Evolutionary conservation across 1,140 invertebrate species (phyloP), one percentile per base, ranked within the genome.

Genomic region (Aphelenchoides besseyi): DNA sequence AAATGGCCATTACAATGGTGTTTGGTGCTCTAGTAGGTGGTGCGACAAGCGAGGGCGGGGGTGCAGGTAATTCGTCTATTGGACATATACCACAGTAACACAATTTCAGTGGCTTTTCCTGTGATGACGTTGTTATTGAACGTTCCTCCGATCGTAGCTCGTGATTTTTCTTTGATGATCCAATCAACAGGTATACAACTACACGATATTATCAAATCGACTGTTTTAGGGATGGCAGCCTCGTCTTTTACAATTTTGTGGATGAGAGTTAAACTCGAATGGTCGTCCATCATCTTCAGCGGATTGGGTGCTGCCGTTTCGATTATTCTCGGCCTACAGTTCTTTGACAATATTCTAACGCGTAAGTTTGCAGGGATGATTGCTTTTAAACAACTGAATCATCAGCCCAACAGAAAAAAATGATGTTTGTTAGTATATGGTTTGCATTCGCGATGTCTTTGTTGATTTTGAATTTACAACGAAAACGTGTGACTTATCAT

Each of bases 141-240:
- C n/a, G 67, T 82, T 28, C 23, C 59, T 3, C 73, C 80, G 35
- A 59, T 29, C 9, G 54, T 79, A 12, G 81, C 81, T 26, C 35
- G 80, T n/a, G 80, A 82, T 62, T 83, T 81, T 52, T 76, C 75
- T n/a, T 57, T 82, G 32, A 79, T 83, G 79, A 78, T 82, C 12
- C 80, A 82, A 70, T 66, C 63, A 35, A 55, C 62, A 41, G 75
- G 75, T 75, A 70, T 29, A 48, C 2, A 16, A 29, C 33, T 68
- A 69, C 70, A 2, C 2, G 23, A 1, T 73, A 29, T 71, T 12
- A 18, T 71, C 23, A 61, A 28, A n/a, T 70, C 12, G 18, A 67
- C 12, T 69, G 3, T 26, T 69, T 59, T 16, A 62, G n/a, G 64
- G 37, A 62, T 68, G 28, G 64, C 48, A 9, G 8, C 37, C 30